These are phyloP conservation scores for Plagodis dolabraria DNA, from an alignment of 2,888 invertebrate species.

Conservation along the genomic window DNA sequence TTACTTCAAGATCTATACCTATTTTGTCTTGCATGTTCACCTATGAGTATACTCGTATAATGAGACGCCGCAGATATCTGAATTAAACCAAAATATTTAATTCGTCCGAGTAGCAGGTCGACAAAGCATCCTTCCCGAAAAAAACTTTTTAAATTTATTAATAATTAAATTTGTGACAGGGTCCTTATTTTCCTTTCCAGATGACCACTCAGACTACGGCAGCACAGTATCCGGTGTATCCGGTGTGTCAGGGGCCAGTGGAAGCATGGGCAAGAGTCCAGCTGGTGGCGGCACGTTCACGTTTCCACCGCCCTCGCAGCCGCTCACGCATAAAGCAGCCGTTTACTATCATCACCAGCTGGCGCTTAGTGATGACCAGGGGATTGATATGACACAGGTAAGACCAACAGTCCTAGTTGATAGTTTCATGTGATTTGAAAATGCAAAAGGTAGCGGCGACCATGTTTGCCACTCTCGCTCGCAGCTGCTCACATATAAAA, in stretches of 20 bases:
- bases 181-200: conserved; percentile 62
- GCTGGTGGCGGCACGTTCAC: conserved; percentile 88
- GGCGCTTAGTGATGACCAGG: conserved; percentile 93
- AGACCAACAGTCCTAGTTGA: not conserved
- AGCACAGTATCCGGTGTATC: conserved; percentile 86
- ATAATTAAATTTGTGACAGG: not conserved
- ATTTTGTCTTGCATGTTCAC: no score
- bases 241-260: conserved; percentile 83
- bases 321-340: conserved; percentile 90
- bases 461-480: no score
- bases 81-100: no score
- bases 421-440: no score
- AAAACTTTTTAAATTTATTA: no score
- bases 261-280: conserved; percentile 87
- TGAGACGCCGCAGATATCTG: no score
- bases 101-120: no score
- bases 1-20: no score
- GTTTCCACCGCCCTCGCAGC: conserved; percentile 89
- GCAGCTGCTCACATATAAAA: no score
- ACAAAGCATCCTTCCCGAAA: no score
- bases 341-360: conserved; percentile 93
- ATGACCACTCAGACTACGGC: conserved; percentile 88
- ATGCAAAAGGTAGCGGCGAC: no score
- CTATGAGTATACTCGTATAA: no score
- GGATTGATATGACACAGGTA: conserved; percentile 94